Evolutionary conservation across 2,113 vertebrate genomes (phyloP).

Genomic region (Phyllopteryx taeniolatus): DNA sequence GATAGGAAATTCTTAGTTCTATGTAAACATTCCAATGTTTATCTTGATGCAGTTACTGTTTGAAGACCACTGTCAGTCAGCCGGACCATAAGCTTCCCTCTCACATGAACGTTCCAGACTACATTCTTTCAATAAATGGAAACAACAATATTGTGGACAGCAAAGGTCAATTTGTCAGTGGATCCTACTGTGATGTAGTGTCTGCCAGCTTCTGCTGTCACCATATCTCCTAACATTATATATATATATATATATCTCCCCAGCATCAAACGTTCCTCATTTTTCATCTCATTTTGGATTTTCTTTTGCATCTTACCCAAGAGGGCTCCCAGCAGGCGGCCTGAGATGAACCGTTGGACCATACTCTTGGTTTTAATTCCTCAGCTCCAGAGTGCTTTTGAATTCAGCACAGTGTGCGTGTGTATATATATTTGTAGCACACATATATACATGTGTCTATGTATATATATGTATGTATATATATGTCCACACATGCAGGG

Average conservation of each 20-base stretch:
- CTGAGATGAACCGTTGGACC: conserved; percentile 46
- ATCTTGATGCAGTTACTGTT: not conserved
- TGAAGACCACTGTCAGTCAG: not conserved
- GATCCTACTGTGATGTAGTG: not conserved
- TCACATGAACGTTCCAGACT: not conserved
- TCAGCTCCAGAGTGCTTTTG: conserved; percentile 25
- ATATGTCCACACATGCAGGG: conserved; percentile 11
- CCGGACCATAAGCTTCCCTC: not conserved
- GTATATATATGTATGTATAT: not conserved
- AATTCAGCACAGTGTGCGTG: conserved; percentile 24
- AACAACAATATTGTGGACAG: not conserved
- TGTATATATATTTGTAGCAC: conserved; percentile 7
- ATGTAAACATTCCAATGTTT: not conserved
- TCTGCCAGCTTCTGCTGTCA: not conserved
- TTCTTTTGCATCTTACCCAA: conserved; percentile 47
- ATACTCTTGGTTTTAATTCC: conserved; percentile 46
- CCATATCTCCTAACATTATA: not conserved
- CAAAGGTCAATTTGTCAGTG: not conserved
- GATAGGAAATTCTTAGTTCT: not conserved
- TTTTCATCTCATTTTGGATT: not conserved
- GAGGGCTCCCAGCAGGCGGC: conserved; percentile 58
- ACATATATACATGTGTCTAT: not conserved
- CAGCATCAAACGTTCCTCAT: not conserved
- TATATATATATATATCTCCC: not conserved
- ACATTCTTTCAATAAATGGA: not conserved